Percentiles rank a stretch among this genome's conserved stretches.
phyloP scores from a whole-genome alignment of 2,888 invertebrate species.

The Lobophora halterata region DNA sequence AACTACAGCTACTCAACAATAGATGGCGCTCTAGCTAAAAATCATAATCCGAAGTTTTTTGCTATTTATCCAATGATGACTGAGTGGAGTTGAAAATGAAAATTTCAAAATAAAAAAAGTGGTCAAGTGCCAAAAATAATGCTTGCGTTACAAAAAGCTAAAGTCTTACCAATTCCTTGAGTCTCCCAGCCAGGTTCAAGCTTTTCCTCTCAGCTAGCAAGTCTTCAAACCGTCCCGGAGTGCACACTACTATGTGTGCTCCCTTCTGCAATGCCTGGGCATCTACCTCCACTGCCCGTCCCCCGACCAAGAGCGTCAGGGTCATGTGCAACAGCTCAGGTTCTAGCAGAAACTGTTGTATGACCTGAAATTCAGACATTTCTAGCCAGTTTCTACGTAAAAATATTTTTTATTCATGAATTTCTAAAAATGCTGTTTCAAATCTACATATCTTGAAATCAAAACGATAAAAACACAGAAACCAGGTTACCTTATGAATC shows the following conservation, averaged over 20 bases:
- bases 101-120: too few relatives aligned
- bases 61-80: too few relatives aligned
- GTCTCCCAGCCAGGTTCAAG: constrained; percentile 84
- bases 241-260: constrained; percentile 94
- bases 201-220: constrained; percentile 86
- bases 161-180: constrained; percentile 87
- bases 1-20: too few relatives aligned
- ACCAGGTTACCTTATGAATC: constrained; percentile 83
- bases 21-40: too few relatives aligned
- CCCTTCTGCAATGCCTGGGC: constrained; percentile 84
- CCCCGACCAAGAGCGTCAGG: constrained; percentile 88
- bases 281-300: constrained; percentile 89
- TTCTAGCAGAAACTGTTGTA: constrained; percentile 74
- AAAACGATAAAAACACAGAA: too few relatives aligned
- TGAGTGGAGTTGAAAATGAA: too few relatives aligned
- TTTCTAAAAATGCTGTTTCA: not conserved
- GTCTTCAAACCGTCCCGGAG: constrained; percentile 96
- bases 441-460: not conserved
- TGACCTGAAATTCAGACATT: constrained; percentile 70
- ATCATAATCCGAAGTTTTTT: too few relatives aligned
- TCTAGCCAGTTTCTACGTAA: too few relatives aligned
- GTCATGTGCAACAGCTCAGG: constrained; percentile 70
- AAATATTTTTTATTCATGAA: too few relatives aligned
- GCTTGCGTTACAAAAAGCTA: not conserved
- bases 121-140: too few relatives aligned